Conservation (phyloP, 2,113 vertebrate genomes). For the Dasyornis broadbenti region DNA sequence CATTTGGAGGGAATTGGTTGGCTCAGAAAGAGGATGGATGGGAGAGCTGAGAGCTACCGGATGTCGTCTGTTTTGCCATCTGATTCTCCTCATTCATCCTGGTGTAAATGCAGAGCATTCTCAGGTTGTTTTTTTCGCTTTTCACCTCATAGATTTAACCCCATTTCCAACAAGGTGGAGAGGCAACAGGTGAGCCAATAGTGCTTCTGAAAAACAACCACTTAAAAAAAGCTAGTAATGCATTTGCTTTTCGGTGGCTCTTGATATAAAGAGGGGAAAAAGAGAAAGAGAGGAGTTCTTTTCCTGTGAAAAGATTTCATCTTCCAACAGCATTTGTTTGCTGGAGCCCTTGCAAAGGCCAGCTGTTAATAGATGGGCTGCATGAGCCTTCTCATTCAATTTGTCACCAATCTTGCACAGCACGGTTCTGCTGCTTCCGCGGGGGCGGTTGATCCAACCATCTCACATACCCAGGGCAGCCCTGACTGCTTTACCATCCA, state of each 20-base stretch:
- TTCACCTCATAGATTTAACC: background rate
- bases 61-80: slow-evolving; percentile 2
- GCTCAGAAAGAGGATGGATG: background rate
- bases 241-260: background rate
- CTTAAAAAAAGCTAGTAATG: background rate
- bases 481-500: background rate
- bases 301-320: slow-evolving; percentile 8
- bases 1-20: background rate
- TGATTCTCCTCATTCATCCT: background rate
- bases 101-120: background rate
- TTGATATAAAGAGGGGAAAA: background rate
- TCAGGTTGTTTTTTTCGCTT: background rate
- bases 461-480: background rate
- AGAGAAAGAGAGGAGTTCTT: background rate
- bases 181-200: background rate
- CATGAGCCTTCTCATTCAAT: slow-evolving; percentile 29
- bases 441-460: background rate
- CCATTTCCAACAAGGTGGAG: background rate
- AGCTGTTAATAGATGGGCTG: slow-evolving; percentile 24
- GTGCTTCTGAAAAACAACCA: background rate
- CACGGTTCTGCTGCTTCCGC: background rate
- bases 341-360: background rate
- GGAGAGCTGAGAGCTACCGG: background rate
- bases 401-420: slow-evolving; percentile 32
- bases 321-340: background rate